Evolutionary conservation across 30 jellyfish, hydroid and myxozoan genomes (phyloP), one percentile per base, ranked within the genome.

Genomic region (Pelagia noctiluca): DNA sequence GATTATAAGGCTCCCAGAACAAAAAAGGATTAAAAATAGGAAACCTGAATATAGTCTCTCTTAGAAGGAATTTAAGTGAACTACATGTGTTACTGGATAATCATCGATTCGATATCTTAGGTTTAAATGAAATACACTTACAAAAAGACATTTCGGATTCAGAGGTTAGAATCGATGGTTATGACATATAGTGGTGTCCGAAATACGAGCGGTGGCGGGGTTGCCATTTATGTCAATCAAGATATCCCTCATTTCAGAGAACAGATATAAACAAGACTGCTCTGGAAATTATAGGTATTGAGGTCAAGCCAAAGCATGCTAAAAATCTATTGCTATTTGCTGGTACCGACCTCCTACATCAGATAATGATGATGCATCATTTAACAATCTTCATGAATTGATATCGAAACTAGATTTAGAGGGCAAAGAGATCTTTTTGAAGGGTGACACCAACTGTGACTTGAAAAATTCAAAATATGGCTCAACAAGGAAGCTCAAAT

Each of bases 321-420:
- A 77, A 33, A 31, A 77, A 24, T 18, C 35, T 23, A 37, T 61
- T 35, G 61, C 36, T 57, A 52, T 25, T 54, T 77, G 80, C 50
- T 47, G 72, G 85, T 48, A 73, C 42, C 74, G 75, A 22, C 86
- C 86, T 8, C 86, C 86, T 21, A 75, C 75, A 50, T 22, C 42
- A 32, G 48, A 49, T 75, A 75, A 24, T 2, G 86, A 75, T 33
- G 66, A 3, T 47, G 19, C 57, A 10, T 23, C 75, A 37, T 50
- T 75, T 24, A 23, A 75, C 25, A 75, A 74, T 75, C 48, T 50
- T 7, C 28, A 54, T 18, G 34, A 32, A 48, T 18, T 50, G 19
- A 48, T n/a, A 19, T 2, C 42, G 33, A 29, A 48, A 54, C 62
- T 75, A 28, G 75, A 50, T 50, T 54, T 75, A 75, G 86, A 75